These are phyloP conservation scores for Caranx melampygus DNA, from an alignment of 2,113 vertebrate species.

Conservation along the genomic window DNA sequence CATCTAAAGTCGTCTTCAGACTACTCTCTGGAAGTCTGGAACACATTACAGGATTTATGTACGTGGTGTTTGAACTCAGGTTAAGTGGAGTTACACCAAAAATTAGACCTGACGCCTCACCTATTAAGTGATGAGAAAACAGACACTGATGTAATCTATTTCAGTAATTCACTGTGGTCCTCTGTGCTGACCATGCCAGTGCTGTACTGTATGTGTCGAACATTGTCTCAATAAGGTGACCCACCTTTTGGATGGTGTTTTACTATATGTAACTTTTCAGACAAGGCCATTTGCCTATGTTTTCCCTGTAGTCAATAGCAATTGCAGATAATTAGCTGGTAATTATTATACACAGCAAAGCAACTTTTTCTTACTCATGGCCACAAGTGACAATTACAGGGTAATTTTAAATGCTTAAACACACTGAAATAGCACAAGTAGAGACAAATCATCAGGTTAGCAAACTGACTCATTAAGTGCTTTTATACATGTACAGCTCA, in stretches of 20 bases:
- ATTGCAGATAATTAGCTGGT: background rate
- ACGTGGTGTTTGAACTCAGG: conserved; percentile 16
- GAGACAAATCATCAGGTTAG: background rate
- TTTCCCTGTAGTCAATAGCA: background rate
- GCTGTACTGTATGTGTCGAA: background rate
- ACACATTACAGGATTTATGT: conserved; percentile 21
- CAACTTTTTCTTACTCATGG: background rate
- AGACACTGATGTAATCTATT: background rate
- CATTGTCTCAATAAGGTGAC: background rate
- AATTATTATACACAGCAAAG: background rate
- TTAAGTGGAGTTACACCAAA: background rate
- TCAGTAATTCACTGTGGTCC: background rate
- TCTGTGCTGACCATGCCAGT: background rate
- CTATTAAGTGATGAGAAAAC: conserved; percentile 1
- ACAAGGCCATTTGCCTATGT: background rate
- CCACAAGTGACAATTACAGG: conserved; percentile 1
- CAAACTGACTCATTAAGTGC: background rate
- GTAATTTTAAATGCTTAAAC: conserved; percentile 18
- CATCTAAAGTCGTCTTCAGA: conserved; percentile 44
- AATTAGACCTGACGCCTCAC: background rate
- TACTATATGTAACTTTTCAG: background rate
- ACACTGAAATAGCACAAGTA: background rate
- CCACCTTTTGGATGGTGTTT: background rate
- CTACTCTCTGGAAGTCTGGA: conserved; percentile 14
- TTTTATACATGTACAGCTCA: too few species aligned